phyloP scores from a whole-genome alignment of 1,140 invertebrate species.

The Whitmania pigra region DNA sequence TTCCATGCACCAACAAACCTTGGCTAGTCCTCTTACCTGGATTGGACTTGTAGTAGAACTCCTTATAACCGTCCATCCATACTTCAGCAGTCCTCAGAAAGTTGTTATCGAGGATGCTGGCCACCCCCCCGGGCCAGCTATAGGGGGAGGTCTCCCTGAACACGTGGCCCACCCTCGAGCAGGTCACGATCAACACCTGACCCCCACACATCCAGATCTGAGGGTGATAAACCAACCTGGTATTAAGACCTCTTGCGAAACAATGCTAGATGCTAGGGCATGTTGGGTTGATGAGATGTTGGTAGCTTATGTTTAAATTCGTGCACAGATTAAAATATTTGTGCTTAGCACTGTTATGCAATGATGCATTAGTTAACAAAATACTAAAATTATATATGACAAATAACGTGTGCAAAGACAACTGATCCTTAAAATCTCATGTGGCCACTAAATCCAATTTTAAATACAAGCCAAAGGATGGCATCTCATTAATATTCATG shows the following conservation, averaged over 20 bases:
- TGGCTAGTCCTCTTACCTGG: slow-evolving; percentile 13
- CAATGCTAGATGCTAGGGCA: slow-evolving; percentile 98
- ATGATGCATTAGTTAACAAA: too few species aligned
- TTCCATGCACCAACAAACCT: too few species aligned
- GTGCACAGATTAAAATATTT: too few species aligned
- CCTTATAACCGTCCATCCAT: slow-evolving; percentile 83
- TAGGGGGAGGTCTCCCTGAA: slow-evolving; percentile 94
- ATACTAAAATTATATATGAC: too few species aligned
- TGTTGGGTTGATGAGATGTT: slow-evolving; percentile 30
- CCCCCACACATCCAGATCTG: slow-evolving; percentile 95
- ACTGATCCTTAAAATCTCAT: not conserved
- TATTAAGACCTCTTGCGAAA: slow-evolving; percentile 53
- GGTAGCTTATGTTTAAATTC: not conserved
- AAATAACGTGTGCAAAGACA: slow-evolving; percentile 8
- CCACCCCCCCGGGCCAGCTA: slow-evolving; percentile 85
- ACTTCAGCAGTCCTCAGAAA: slow-evolving; percentile 45
- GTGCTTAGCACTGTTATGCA: too few species aligned
- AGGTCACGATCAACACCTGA: slow-evolving; percentile 82
- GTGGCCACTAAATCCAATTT: not conserved
- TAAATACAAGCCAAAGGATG: not conserved
- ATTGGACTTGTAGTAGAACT: slow-evolving; percentile 50
- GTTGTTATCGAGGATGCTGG: slow-evolving; percentile 67
- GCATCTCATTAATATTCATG: not conserved
- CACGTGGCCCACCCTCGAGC: slow-evolving; percentile 92
- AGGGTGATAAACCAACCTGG: not conserved